Base-by-base conservation (phyloP, 2,113 vertebrate genomes). In the Apaloderma vittatum region DNA sequence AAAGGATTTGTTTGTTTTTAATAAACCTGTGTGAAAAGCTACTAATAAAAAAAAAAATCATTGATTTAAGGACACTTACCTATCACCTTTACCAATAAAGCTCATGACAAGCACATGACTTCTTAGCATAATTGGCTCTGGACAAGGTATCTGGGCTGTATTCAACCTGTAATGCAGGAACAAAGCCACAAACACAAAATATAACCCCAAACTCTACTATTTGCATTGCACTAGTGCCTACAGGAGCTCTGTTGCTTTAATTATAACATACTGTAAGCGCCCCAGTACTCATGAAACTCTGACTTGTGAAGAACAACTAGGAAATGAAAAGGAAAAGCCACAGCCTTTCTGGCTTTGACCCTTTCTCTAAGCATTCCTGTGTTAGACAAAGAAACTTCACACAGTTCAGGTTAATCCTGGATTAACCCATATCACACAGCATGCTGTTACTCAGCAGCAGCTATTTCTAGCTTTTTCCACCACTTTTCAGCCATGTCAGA, bases 31-130 rank as follows among this genome's bases (percentile, higher is more conserved):
- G 9, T 52, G 32, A 37, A 79, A 71, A 67, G 18, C 29, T 75
- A 78, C 11, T 48, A 63, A 34, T 68, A 48, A 48, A 23, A 63
- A 40, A 36, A 59, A 46, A 8, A 13, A 27, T 8, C n/a, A 17
- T 26, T 13, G 1, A 37, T 34, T 57, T 55, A 67, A 70, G 12
- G 13, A 40, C 82, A 98, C 98, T 98, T 96, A 99, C 99, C 97
- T 98, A 80, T 99, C 98, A 52, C 99, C 98, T 97, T 98, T 99
- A 73, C 99, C 99, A 68, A 99, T 99, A 97, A 99, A 99, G 61
- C 98, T 97, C 99, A 99, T 99, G 86, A 99, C 90, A 52, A 99
- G 99, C 83, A 99, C 99, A 9, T 99, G 99, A 89, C 99, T 99
- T 93, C 98, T 98, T 18, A 99, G 97, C 97, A 99, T 98, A 78